Evolutionary conservation across 2,888 invertebrate species (phyloP).

Genomic region (Pteria penguin): DNA sequence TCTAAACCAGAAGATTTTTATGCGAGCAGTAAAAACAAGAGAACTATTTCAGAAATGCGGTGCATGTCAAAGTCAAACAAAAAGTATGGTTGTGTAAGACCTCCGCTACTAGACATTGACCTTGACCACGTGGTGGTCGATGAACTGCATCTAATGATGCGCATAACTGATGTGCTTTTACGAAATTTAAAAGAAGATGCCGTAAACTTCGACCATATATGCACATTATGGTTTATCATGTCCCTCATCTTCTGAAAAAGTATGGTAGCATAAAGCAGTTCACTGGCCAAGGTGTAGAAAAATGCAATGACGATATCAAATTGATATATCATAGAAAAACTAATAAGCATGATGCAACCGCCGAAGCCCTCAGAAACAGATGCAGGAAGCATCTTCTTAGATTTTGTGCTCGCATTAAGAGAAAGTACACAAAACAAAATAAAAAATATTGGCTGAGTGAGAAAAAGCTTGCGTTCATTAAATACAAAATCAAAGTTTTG

Average conservation of each 20-base stretch:
- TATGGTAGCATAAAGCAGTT: constrained; percentile 2
- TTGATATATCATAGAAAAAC: constrained; percentile 19
- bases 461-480: neutral
- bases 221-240: constrained; percentile 20
- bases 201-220: constrained; percentile 14
- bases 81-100: neutral
- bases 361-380: constrained; percentile 6
- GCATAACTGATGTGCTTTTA: constrained; percentile 32
- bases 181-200: constrained; percentile 39
- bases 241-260: neutral
- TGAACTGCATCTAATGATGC: constrained; percentile 38
- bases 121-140: constrained; percentile 28
- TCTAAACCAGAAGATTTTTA: constrained; percentile 13
- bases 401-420: neutral
- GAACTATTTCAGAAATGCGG: constrained; percentile 13
- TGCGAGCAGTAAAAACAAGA: neutral
- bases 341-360: constrained; percentile 16
- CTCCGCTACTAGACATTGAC: constrained; percentile 29
- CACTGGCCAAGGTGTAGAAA: constrained; percentile 15
- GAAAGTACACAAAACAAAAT: constrained; percentile 15
- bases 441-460: neutral
- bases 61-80: neutral
- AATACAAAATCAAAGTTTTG: neutral
- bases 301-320: constrained; percentile 15
- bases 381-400: neutral